A percentile compares a stretch with the other conserved stretches of the same genome.
These are phyloP conservation scores for Drosophila demipolita DNA, from an alignment of 2,888 invertebrate genomes.

Conservation along the genomic window DNA sequence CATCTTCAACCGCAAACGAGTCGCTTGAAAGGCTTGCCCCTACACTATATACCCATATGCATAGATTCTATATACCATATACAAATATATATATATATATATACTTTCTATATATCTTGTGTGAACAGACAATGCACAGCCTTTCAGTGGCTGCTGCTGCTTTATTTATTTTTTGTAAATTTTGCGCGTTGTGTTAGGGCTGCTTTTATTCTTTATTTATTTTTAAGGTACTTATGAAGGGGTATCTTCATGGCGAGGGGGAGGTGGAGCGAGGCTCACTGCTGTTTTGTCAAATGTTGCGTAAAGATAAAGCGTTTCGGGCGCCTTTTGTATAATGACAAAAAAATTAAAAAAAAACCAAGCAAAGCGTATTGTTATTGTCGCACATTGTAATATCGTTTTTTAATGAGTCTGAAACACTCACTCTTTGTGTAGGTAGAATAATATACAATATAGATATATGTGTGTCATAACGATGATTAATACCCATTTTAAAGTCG, in stretches of 20 bases:
- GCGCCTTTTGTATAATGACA: slow-evolving; percentile 27
- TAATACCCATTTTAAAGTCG: slow-evolving; percentile 1
- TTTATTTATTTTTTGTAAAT: slow-evolving; percentile 11
- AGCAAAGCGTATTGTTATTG: slow-evolving; percentile 49
- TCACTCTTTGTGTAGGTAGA: slow-evolving; percentile 7
- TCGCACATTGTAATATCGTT: slow-evolving; percentile 7
- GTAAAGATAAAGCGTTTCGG: slow-evolving; percentile 64
- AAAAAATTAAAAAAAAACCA: slow-evolving; percentile 43
- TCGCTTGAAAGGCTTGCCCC: slow-evolving; percentile 65
- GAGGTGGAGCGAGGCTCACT: background rate
- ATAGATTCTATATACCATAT: background rate
- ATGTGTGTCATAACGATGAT: background rate
- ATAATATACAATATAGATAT: background rate
- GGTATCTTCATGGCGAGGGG: background rate
- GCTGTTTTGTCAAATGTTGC: slow-evolving; percentile 70
- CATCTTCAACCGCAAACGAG: slow-evolving; percentile 43
- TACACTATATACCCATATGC: slow-evolving; percentile 17
- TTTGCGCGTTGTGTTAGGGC: slow-evolving; percentile 7
- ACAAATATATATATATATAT: slow-evolving; percentile 3
- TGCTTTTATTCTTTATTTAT: background rate
- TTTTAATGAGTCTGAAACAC: slow-evolving; percentile 39
- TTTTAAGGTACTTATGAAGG: background rate
- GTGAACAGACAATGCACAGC: slow-evolving; percentile 57
- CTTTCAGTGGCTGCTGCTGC: slow-evolving; percentile 40
- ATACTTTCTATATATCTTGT: slow-evolving; percentile 3